Base-by-base conservation (phyloP, 2,113 vertebrate genomes). In the Atractosteus spatula region DNA sequence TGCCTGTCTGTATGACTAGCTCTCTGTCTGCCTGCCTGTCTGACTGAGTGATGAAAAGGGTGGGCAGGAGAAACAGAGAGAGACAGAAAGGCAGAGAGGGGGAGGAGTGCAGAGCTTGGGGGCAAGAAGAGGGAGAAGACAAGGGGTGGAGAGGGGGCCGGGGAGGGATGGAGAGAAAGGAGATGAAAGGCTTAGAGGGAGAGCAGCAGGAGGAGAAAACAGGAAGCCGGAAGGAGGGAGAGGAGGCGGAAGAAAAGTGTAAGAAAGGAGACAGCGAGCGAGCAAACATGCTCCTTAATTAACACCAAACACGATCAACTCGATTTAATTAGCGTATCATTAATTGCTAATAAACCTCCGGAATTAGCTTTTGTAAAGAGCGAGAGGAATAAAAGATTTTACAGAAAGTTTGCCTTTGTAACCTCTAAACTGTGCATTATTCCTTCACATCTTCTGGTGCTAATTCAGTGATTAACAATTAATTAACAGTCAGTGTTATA, bases 281-380 rank as follows among this genome's bases (percentile, higher is more conserved):
- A 66, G 70, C 77, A 75, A 79, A 82, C 74, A 81, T 69, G 69
- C 73, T 63, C 68, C 57, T 75, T 84, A 69, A 84, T 83, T 86
- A 79, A 67, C 74, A 76, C 71, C 66, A 43, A 74, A 62, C 42
- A 51, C 64, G 3, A n/a, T 55, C n/a, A n/a, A 62, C 6, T n/a
- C 61, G 12, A 16, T 51, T 62, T 74, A 56, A 62, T 43, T 54
- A 74, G 66, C 41, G 55, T 45, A 63, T 74, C 68, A 68, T 62
- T 74, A 65, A 68, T 74, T 66, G 57, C 56, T 51, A 67, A 62
- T 12, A 68, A 17, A 66, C 71, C 71, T 68, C 57, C 7, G 56
- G 72, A 68, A 74, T 47, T 51, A 68, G 62, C 47, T 7, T 10
- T 51, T 51, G 47, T 5, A 7, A 51, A 51, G 55, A 74, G 42